A percentile compares a stretch with the other conserved stretches of the same genome.
Conservation (phyloP, 2,888 invertebrate genomes). For the Vesta saturnalis region DNA sequence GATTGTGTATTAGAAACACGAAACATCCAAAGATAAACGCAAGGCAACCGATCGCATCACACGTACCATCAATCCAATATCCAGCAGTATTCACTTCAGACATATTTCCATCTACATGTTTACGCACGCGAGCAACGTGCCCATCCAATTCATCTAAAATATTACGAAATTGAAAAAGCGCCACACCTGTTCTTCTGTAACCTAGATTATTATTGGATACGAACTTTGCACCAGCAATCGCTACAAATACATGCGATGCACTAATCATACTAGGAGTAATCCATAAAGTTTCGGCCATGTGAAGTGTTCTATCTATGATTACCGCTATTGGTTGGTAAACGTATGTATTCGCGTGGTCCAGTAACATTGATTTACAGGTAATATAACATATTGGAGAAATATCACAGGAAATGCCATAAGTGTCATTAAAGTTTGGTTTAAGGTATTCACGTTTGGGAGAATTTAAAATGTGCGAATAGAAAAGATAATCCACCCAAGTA, state of each 20-base stretch:
- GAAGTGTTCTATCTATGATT: conserved; percentile 72
- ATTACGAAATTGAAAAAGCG: conserved; percentile 82
- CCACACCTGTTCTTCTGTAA: conserved; percentile 76
- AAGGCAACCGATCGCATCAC: conserved; percentile 80
- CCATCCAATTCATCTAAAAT: conserved; percentile 90
- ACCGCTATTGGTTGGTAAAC: conserved; percentile 83
- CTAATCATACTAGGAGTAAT: conserved; percentile 89
- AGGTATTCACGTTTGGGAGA: not conserved
- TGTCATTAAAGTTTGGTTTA: not conserved
- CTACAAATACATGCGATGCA: conserved; percentile 79
- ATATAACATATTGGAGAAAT: conserved; percentile 82
- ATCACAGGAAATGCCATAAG: conserved; percentile 67
- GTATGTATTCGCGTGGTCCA: conserved; percentile 87
- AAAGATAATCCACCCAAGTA: no score
- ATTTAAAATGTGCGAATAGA: not conserved
- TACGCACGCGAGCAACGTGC: conserved; percentile 81
- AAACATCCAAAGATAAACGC: conserved; percentile 77
- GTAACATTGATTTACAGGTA: conserved; percentile 83
- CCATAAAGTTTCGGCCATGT: conserved; percentile 60
- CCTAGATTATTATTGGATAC: conserved; percentile 77
- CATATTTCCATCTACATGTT: conserved; percentile 78
- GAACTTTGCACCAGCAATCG: conserved; percentile 78
- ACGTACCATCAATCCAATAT: conserved; percentile 84
- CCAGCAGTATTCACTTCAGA: conserved; percentile 85
- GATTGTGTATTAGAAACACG: conserved; percentile 76